phyloP scores from a whole-genome alignment of 1,140 invertebrate species.

The Lepidurus arcticus region DNA sequence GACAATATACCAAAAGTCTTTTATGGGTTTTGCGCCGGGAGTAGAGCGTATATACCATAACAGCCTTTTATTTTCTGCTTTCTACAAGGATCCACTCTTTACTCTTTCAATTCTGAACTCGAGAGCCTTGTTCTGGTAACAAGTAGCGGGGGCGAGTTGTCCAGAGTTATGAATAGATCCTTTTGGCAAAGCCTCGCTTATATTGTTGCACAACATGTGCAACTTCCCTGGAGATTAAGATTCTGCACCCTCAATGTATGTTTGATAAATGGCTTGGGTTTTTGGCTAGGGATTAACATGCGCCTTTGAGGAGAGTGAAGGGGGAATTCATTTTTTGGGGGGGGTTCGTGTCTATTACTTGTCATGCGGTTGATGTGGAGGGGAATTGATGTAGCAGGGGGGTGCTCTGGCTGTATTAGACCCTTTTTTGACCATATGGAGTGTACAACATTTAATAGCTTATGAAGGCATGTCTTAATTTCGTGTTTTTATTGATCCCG shows the following conservation, averaged over 20 bases:
- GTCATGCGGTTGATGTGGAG: not conserved
- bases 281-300: not conserved
- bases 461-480: not conserved
- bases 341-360: not conserved
- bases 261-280: not conserved
- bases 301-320: not conserved
- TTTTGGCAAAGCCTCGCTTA: not conserved
- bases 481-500: not conserved
- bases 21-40: not conserved
- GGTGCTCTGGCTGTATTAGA: not conserved
- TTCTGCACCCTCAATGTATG: not conserved
- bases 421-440: conserved; percentile 16
- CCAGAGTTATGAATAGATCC: not conserved
- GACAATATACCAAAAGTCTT: not conserved
- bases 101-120: not conserved
- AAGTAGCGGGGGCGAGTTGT: not conserved
- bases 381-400: not conserved
- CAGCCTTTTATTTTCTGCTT: not conserved
- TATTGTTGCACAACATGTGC: conserved; percentile 5
- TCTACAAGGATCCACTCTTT: not conserved
- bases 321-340: not conserved
- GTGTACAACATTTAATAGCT: not conserved
- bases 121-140: not conserved
- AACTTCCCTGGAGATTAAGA: conserved; percentile 15
- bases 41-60: not conserved